Base-by-base conservation (phyloP, 2,113 vertebrate genomes). In the Leucopternis melanops region DNA sequence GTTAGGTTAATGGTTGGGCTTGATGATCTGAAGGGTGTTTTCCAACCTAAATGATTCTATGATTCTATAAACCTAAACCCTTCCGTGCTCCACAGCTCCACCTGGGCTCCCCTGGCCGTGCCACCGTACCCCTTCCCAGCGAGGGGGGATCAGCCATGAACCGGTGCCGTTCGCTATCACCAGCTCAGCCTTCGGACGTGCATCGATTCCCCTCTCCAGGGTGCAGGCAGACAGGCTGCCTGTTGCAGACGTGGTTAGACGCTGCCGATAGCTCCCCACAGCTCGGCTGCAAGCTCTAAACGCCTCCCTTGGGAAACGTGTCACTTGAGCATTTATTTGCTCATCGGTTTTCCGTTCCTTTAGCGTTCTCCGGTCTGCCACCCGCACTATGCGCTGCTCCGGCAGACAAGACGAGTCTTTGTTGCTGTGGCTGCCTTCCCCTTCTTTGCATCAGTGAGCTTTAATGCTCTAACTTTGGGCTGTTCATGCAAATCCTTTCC, bases 401-500 rank as follows among this genome's bases (percentile, higher is more conserved):
- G 55, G 63, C 50, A 86, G 63, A 42, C 2, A 8, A 83, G 57
- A 54, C 5, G 8, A 74, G 69, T 22, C 77, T 77, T 73, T 45
- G 42, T 40, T 5, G 0, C 81, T 54, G 57, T 11, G 21, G 74
- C 87, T 45, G 77, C 71, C 50, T 44, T 40, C 86, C 85, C 85
- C 73, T 80, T 92, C 91, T 49, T 72, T 59, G 86, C 91, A 85
- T 92, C 89, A 67, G 29, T 1, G 69, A 95, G 95, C 83, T 96
- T 92, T 84, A 88, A 89, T 49, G 21, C 82, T 93, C 80, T 84
- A 52, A 92, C 87, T 95, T 85, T 25, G 63, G 81, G 94, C 67
- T 92, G 55, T 69, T 97, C 95, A 85, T 97, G 94, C 95, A 97
- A 97, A 96, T 95, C 95, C 77, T 91, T 88, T 54, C 91, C 81